Evolutionary conservation across 2,113 vertebrate species (phyloP), one percentile per base, ranked within the genome.

Genomic region (Osmerus mordax): DNA sequence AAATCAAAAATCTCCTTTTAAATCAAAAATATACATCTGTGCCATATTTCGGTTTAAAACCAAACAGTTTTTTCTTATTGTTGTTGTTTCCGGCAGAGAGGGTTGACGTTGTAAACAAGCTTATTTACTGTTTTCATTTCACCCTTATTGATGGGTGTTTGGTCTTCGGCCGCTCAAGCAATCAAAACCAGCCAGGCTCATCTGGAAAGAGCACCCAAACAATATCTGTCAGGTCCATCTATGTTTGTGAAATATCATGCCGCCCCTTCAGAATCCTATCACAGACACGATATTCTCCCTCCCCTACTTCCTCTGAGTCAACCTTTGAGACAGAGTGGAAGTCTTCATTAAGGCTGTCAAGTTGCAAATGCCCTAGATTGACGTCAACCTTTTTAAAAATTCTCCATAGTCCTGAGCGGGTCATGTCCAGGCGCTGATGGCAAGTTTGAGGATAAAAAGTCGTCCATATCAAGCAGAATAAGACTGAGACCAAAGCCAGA

Each of bases 291-390:
- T 73, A 47, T 47, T 47, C 41, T 47, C 41, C 68, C 66, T 13
- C 21, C 36, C 62, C 72, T 60, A 19, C 53, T 28, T 62, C 18
- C 56, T 62, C 65, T 47, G 41, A 68, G 11, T 62, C 58, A 68
- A 74, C 65, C 56, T 32, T 56, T 62, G 14, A 62, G 25, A 28
- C 28, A 28, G 25, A 62, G 6, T 53, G 56, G 61, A 55, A 56
- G 51, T 69, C 59, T 64, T 69, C 59, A 19, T 64, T 64, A 70
- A 64, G n/a, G 67, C 61, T 58, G 60, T 56, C 67, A 62, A 47
- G 56, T 47, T 15, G n/a, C 56, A 32, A 19, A 71, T 61, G 23
- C 60, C 41, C 23, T 29, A 28, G 60, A 62, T 62, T 62, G 25
- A 62, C 60, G 60, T 62, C 60, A 62, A 62, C 60, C 60, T 29